Base-by-base conservation (phyloP, 2,888 invertebrate species). In the Agriopis marginaria region DNA sequence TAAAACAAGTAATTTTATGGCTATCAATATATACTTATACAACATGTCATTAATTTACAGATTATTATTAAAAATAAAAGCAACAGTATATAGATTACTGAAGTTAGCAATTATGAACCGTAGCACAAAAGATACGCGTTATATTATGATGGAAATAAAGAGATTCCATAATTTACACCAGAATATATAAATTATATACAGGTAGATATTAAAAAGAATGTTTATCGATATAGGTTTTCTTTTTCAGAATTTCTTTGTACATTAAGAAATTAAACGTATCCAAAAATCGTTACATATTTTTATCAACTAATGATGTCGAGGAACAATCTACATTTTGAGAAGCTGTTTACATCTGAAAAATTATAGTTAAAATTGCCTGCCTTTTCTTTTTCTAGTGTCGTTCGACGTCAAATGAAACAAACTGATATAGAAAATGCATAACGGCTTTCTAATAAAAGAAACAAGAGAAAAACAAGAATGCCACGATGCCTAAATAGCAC, bases 1-100 rank as follows among this genome's bases (percentile, higher is more conserved):
- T 91, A 93, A 94, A 93, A 93, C 93, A 94, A 93, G 91, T 93
- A 90, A 90, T 91, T 91, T 87, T 92, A 94, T 93, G 93, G 93
- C 91, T 94, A 93, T 92, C 85, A 91, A 90, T 90, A 91, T 91
- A 91, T 92, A 92, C 90, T 93, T 91, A 92, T 90, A 91, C 90
- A 92, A 92, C 89, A 90, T 91, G 91, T 93, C 91, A 91, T 92
- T 91, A 92, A 90, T 93, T 91, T 93, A 93, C 90, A 93, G 84
- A 90, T 86, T 90, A 87, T 88, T 87, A 80, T 88, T 88, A 80
- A 88, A 89, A 92, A 90, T 90, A 91, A 91, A 93, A 92, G 93
- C 92, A 91, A 91, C 89, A 91, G 89, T 91, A 90, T 91, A 91
- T 85, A 83, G 82, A 85, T 89, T 90, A 92, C 86, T 89, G 88